These are phyloP conservation scores for Gallinago jamesoni DNA, from an alignment of 2,113 vertebrate genomes.

Conservation along the genomic window DNA sequence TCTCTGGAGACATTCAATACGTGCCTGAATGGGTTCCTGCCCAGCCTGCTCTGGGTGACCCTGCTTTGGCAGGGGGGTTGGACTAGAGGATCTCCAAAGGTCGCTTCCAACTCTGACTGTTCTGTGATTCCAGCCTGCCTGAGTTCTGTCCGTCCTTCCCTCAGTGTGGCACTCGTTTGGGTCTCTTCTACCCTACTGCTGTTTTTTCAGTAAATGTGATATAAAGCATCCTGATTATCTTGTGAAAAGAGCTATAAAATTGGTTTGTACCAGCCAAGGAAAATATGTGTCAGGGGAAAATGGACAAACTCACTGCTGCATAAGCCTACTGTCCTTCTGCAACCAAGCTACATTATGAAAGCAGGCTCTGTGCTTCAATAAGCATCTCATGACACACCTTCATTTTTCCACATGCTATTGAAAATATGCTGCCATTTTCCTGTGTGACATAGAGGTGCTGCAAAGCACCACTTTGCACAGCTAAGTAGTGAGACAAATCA, in stretches of 20 bases:
- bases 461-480: not conserved
- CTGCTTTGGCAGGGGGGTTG: not conserved
- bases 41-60: not conserved
- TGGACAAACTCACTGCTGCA: not conserved
- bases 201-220: not conserved
- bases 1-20: not conserved
- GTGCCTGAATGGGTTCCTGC: not conserved
- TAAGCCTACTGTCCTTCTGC: not conserved
- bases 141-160: not conserved
- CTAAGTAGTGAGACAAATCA: not conserved
- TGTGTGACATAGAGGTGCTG: not conserved
- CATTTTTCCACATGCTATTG: not conserved
- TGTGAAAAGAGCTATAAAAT: not conserved
- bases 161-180: rapidly evolving
- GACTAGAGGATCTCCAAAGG: not conserved
- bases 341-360: not conserved
- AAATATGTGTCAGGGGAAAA: not conserved
- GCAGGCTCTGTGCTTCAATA: not conserved
- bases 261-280: not conserved
- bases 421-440: not conserved
- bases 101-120: not conserved
- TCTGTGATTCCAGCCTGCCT: not conserved
- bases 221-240: not conserved
- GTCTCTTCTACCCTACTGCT: not conserved
- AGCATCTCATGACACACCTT: not conserved